A percentile compares a stretch with the other conserved stretches of the same genome.
These are phyloP conservation scores for Tetranychus truncatus DNA, from an alignment of 2,888 invertebrate genomes.

Conservation along the genomic window DNA sequence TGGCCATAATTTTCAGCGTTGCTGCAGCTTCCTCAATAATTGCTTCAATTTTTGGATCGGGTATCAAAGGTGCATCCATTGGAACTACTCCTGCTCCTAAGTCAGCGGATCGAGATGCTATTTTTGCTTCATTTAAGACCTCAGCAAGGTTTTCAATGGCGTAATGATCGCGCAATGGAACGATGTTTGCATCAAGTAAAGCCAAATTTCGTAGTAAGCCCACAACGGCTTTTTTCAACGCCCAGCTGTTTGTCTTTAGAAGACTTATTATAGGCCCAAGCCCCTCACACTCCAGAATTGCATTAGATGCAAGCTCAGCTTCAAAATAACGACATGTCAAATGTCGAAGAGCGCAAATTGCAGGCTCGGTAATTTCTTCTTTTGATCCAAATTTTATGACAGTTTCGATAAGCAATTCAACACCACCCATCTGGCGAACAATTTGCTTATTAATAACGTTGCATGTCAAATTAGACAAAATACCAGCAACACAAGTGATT, in stretches of 20 bases:
- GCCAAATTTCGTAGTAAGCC: slow-evolving; percentile 93
- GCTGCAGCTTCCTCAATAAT: slow-evolving; percentile 96
- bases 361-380: slow-evolving; percentile 98
- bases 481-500: slow-evolving; percentile 94
- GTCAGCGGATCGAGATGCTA: slow-evolving; percentile 39
- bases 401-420: slow-evolving; percentile 84
- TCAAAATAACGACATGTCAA: slow-evolving; percentile 89
- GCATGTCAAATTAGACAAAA: slow-evolving; percentile 93
- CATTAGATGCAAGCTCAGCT: slow-evolving; percentile 92
- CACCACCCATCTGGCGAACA: slow-evolving; percentile 76
- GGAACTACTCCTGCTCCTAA: slow-evolving; percentile 38
- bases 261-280: slow-evolving; percentile 79
- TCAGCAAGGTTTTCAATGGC: slow-evolving; percentile 84
- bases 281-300: slow-evolving; percentile 78
- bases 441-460: slow-evolving; percentile 93
- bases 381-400: slow-evolving; percentile 78
- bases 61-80: slow-evolving; percentile 56
- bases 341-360: slow-evolving; percentile 87
- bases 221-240: slow-evolving; percentile 82
- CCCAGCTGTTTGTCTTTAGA: slow-evolving; percentile 91
- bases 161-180: slow-evolving; percentile 77
- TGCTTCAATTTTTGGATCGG: slow-evolving; percentile 96
- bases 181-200: slow-evolving; percentile 83
- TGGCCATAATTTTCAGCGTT: slow-evolving; percentile 87
- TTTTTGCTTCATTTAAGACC: slow-evolving; percentile 78